These are phyloP conservation scores for Cabera pusaria DNA, from an alignment of 2,888 invertebrate species.

Conservation along the genomic window DNA sequence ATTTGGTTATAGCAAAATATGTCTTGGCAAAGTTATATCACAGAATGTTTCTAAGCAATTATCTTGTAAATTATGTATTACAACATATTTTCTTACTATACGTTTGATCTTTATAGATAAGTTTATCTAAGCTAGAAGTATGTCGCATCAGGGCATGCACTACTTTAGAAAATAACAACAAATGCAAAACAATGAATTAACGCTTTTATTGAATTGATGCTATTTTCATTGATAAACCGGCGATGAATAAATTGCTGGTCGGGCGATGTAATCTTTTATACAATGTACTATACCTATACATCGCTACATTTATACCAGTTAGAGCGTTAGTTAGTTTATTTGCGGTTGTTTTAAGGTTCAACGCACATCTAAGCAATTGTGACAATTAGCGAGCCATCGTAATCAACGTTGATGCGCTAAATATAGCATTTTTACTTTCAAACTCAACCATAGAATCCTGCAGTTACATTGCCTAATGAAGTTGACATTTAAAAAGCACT, in stretches of 20 bases:
- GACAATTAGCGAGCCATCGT: constrained; percentile 69
- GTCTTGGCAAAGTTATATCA: too few species aligned
- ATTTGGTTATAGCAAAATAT: too few species aligned
- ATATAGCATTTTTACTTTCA: constrained; percentile 49
- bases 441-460: constrained; percentile 1
- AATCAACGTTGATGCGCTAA: constrained; percentile 71
- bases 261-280: constrained; percentile 38
- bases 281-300: too few species aligned
- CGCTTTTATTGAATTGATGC: constrained; percentile 17
- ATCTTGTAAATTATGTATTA: too few species aligned
- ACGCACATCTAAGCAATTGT: constrained; percentile 78
- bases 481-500: too few species aligned
- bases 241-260: constrained; percentile 45
- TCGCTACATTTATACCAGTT: too few species aligned
- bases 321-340: constrained; percentile 43
- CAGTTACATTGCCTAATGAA: too few species aligned
- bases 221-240: constrained; percentile 45
- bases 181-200: constrained; percentile 19
- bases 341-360: constrained; percentile 67
- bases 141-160: too few species aligned
- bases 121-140: constrained; percentile 8
- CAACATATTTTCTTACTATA: constrained; percentile 2
- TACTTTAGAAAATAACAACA: constrained; percentile 21
- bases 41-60: too few species aligned
- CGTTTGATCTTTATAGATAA: constrained; percentile 9